A percentile compares a stretch with the other conserved stretches of the same genome.
These are phyloP conservation scores for Pterophyllum scalare DNA, from an alignment of 2,113 vertebrate species.

Conservation along the genomic window DNA sequence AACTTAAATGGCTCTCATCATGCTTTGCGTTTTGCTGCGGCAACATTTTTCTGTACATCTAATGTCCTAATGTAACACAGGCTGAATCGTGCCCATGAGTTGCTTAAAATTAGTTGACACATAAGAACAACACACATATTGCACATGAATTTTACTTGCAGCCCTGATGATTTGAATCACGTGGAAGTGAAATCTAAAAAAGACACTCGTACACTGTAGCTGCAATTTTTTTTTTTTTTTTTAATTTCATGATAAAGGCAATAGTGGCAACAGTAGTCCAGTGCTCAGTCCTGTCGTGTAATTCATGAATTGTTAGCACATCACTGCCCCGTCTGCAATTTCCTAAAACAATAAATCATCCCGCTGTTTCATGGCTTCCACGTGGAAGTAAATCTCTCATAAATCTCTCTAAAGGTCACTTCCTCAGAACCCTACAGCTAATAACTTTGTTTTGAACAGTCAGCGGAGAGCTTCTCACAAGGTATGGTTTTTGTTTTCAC, in stretches of 20 bases:
- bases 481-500: constrained; percentile 29
- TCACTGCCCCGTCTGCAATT: constrained; percentile 32
- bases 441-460: constrained; percentile 37
- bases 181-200: constrained; percentile 5
- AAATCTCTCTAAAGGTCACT: constrained; percentile 14
- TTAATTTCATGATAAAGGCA: background rate
- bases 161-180: background rate
- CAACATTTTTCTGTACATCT: background rate
- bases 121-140: background rate
- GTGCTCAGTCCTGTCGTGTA: background rate
- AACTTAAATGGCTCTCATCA: background rate
- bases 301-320: constrained; percentile 19
- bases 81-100: background rate
- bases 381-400: constrained; percentile 1
- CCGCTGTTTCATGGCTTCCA: constrained; percentile 25
- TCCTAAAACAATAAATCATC: background rate
- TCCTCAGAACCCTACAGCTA: background rate
- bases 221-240: background rate
- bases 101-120: background rate
- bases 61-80: background rate
- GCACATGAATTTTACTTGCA: background rate
- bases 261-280: background rate
- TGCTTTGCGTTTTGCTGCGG: background rate
- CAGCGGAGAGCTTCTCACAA: constrained; percentile 18
- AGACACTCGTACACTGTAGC: background rate